Evolutionary conservation across 2,797 vertebrate species (phyloP), one percentile per base, ranked within the genome.

Genomic region (Pangasius krempfi): DNA sequence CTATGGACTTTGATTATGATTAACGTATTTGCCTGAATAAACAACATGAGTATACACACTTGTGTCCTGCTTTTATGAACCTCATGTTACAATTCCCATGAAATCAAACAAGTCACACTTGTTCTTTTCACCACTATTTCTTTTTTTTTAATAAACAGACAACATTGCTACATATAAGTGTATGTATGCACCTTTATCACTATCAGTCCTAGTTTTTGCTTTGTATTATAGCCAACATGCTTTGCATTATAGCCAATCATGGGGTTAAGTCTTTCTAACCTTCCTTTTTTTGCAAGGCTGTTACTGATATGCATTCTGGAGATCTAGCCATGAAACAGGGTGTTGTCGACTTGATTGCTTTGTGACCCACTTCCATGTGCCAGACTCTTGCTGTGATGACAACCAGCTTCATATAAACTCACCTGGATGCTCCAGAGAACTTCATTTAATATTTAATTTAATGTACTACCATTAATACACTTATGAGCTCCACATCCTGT

Each of bases 381-480:
- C 52, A 79, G 50, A 33, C 7, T 10, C n/a, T 33, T 54, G 82
- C 27, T 52, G 64, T 50, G 62, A 84, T 84, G 64, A 70, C 54
- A 54, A 30, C 64, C 83, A 70, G 44, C 83, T n/a, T 33, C 64
- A 47, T 64, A 58, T 80, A 80, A 56, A 80, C 52, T 52, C 78
- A 58, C 78, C 30, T 80, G 78, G 52, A 56, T 58, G n/a, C 30
- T 33, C 30, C 18, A 22, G n/a, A 80, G 78, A 30, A 80, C 52
- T 80, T 56, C 25, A n/a, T 66, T 66, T 50, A 47, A 68, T 84
- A 62, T 84, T 84, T 84, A 50, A 84, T 84, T 84, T 9, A 68
- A 84, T 68, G 40, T 84, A 66, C 40, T 50, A 47, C n/a, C 40
- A 66, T 68, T 64, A 83, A 44, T 40, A 25, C 40, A 1, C 37